Conservation (phyloP, 2,113 vertebrate species). For the Solea senegalensis region DNA sequence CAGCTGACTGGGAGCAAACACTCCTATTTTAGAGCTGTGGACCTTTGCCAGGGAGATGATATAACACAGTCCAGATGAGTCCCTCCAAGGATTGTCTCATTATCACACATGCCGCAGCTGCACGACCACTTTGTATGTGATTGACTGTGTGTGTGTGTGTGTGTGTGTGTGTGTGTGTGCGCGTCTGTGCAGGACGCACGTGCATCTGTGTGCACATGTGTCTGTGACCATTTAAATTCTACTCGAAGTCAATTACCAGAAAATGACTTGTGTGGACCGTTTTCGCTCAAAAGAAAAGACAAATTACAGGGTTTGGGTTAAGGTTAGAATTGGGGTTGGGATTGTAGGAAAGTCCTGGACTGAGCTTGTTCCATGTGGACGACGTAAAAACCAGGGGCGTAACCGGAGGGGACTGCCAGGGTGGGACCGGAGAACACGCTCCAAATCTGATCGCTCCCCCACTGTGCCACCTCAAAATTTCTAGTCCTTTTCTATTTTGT, state of each 20-base stretch:
- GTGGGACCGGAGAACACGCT: slow-evolving; percentile 40
- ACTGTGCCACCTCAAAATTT: slow-evolving; percentile 6
- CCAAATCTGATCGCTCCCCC: slow-evolving; percentile 52
- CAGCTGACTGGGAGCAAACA: slow-evolving; percentile 76
- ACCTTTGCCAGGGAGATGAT: slow-evolving; percentile 74
- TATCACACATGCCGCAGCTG: slow-evolving; percentile 74
- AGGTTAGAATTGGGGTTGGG: slow-evolving; percentile 70
- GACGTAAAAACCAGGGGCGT: slow-evolving; percentile 55
- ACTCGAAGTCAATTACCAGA: slow-evolving; percentile 77
- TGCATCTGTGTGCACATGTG: slow-evolving; percentile 32
- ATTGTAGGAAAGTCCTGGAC: slow-evolving; percentile 69
- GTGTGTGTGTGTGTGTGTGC: slow-evolving; percentile 16
- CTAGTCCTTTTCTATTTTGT: too few species aligned
- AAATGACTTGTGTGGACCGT: slow-evolving; percentile 72
- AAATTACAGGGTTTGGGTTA: slow-evolving; percentile 75
- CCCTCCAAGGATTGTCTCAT: slow-evolving; percentile 77
- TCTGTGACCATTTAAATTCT: slow-evolving; percentile 75
- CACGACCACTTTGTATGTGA: slow-evolving; percentile 56
- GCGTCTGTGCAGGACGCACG: slow-evolving; percentile 6
- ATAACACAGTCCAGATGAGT: slow-evolving; percentile 77
- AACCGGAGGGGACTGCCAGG: slow-evolving; percentile 43
- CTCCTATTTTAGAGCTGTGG: slow-evolving; percentile 72
- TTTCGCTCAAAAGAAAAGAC: slow-evolving; percentile 62
- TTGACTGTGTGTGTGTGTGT: slow-evolving; percentile 12
- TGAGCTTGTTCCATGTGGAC: slow-evolving; percentile 65